Percentiles rank a stretch among this genome's conserved stretches.
Evolutionary conservation across 2,797 vertebrate species (phyloP).

Genomic region (Erpetoichthys calabaricus): DNA sequence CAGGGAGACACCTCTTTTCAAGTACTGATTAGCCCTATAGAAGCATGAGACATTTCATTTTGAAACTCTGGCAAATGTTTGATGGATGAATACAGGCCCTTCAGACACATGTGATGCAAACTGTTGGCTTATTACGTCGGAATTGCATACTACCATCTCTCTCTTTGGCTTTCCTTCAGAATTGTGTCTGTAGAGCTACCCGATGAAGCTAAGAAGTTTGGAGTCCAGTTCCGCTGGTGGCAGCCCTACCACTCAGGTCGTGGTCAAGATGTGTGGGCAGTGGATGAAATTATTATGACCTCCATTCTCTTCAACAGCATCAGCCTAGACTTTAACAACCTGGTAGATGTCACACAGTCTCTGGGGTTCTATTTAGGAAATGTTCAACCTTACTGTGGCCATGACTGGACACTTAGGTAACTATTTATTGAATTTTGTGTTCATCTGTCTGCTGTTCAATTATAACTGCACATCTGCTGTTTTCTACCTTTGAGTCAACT

Average conservation of each 20-base stretch:
- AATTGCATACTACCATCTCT: no score
- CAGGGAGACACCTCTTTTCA: no score
- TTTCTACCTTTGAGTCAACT: neutral
- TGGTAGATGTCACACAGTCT: conserved; percentile 90
- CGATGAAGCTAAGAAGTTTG: conserved; percentile 73
- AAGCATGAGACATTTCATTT: no score
- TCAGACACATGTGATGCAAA: no score
- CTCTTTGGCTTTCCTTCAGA: conserved; percentile 35
- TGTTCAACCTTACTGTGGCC: conserved; percentile 88
- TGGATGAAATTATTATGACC: conserved; percentile 98
- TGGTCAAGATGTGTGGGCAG: conserved; percentile 85
- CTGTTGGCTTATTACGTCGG: no score
- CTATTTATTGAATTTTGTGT: conserved; percentile 16
- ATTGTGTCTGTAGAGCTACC: conserved; percentile 92
- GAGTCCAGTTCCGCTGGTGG: conserved; percentile 98
- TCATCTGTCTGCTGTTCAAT: no score
- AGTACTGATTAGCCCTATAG: no score
- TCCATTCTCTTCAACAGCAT: conserved; percentile 94
- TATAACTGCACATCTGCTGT: no score
- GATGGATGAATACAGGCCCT: no score
- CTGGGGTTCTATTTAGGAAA: conserved; percentile 97
- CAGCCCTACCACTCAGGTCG: conserved; percentile 92
- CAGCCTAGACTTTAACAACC: conserved; percentile 89
- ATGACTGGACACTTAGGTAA: conserved; percentile 96
- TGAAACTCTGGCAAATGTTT: no score